Percentiles rank a stretch among this genome's conserved stretches.
phyloP scores from a whole-genome alignment of 2,888 invertebrate species.

The Nowickia ferox region DNA sequence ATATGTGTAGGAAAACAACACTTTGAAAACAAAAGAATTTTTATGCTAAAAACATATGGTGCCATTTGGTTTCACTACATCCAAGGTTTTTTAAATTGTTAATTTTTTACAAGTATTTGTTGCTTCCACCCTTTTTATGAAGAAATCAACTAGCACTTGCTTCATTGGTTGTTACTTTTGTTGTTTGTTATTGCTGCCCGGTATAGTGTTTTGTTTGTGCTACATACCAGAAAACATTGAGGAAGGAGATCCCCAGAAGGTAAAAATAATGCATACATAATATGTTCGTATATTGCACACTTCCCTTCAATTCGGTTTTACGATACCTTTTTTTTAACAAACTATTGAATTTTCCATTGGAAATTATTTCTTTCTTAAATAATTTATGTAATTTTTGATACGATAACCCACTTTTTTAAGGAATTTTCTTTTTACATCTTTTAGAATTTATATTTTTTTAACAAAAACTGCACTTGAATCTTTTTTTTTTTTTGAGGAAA shows the following conservation, averaged over 20 bases:
- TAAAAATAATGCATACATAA: neutral
- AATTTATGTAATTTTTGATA: constrained; percentile 22
- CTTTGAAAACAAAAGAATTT: neutral
- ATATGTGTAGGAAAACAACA: neutral
- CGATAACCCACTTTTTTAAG: constrained; percentile 27
- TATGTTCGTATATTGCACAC: constrained; percentile 24
- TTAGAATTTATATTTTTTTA: constrained; percentile 32
- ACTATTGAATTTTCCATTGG: constrained; percentile 62
- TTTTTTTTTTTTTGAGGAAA: constrained; percentile 33
- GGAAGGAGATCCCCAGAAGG: constrained; percentile 14
- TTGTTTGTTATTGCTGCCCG: constrained; percentile 62
- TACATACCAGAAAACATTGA: neutral
- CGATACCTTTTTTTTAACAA: constrained; percentile 3
- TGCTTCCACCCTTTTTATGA: constrained; percentile 31
- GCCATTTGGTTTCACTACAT: neutral
- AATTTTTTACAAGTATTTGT: constrained; percentile 35
- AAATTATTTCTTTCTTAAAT: neutral
- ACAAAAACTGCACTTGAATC: constrained; percentile 37
- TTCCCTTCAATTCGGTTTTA: constrained; percentile 38
- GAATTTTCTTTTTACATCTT: constrained; percentile 6
- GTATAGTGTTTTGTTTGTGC: constrained; percentile 52
- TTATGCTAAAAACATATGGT: constrained; percentile 27
- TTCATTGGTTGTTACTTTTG: constrained; percentile 36
- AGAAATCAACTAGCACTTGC: constrained; percentile 41
- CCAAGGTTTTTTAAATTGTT: neutral